Evolutionary conservation across 1,140 invertebrate genomes (phyloP), one percentile per base, ranked within the genome.

Genomic region (Tetramorium simillimum): DNA sequence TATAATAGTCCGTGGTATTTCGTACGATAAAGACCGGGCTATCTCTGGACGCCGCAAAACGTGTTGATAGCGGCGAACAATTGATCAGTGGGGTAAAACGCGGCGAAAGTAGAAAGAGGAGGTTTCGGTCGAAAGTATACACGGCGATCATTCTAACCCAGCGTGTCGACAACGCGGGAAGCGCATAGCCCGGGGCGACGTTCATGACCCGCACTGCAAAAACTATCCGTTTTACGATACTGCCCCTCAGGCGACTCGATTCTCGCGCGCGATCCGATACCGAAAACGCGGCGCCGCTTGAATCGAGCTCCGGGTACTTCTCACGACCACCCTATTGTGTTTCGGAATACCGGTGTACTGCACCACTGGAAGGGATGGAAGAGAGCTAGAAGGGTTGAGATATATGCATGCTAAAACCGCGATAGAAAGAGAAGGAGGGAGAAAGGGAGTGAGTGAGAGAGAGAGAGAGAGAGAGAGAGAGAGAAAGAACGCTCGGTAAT

Each of bases 221-320:
- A 89, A 88, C 73, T 86, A 67, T 82, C 63, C 82, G 56, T 77
- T 90, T 90, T 88, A 86, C 88, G 82, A 86, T 81, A 90, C 77
- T 77, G 82, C 69, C 87, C 67, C 60, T 65, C 37, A 65, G 82
- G 88, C 87, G 33, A 85, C 43, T 86, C 60, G 88, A 90, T 90
- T 90, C 88, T 72, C 75, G 67, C 80, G 75, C 80, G 76, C 80
- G 69, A 73, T 84, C 69, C 80, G 69, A 75, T 84, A 84, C 65
- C 69, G 80, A 84, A 84, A 84, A 84, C 43, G 80, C 84, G 75
- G 67, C 67, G 87, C 82, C 86, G 77, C 43, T 82, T 73, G 86
- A 85, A 86, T 85, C 86, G 72, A 77, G 43, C 58, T 84, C n/a
- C 62, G 77, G 67, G 60, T 33, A 46, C 84, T 75, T 81, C 70